Evolutionary conservation across 2,888 invertebrate species (phyloP).

Genomic region (Aricia artaxerxes): DNA sequence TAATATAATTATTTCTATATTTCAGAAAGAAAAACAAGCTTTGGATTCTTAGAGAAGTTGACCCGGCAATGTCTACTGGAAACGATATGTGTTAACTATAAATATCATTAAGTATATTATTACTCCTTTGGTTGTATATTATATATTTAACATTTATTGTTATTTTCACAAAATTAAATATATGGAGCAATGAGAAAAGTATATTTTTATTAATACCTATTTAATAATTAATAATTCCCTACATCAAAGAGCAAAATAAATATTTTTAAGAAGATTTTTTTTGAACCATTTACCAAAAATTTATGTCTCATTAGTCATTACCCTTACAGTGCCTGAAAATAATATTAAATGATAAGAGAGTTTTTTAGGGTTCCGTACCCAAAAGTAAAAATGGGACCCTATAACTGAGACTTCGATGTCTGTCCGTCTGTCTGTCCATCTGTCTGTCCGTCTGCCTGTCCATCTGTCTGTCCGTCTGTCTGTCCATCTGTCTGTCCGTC

Average conservation of each 20-base stretch:
- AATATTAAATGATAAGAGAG: too few relatives aligned
- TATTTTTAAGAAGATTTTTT: background rate
- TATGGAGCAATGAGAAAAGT: background rate
- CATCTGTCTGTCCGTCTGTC: too few relatives aligned
- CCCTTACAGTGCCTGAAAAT: too few relatives aligned
- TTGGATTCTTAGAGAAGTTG: background rate
- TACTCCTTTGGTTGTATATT: background rate
- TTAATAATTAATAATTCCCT: background rate
- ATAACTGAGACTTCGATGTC: too few relatives aligned
- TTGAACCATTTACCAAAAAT: too few relatives aligned
- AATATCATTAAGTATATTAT: background rate
- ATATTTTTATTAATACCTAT: background rate
- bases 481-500: too few relatives aligned
- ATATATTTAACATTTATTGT: background rate
- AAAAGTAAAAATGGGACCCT: too few relatives aligned
- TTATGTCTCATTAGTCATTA: too few relatives aligned
- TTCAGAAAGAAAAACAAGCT: background rate
- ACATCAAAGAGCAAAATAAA: background rate
- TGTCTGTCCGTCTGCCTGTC: too few relatives aligned
- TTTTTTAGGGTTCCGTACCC: too few relatives aligned
- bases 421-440: too few relatives aligned
- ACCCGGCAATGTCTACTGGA: background rate
- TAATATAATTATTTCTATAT: background rate
- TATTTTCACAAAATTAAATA: conserved; percentile 8
- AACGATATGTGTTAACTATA: background rate